Base-by-base conservation (phyloP, 2,888 invertebrate species). In the Axea sp. region DNA sequence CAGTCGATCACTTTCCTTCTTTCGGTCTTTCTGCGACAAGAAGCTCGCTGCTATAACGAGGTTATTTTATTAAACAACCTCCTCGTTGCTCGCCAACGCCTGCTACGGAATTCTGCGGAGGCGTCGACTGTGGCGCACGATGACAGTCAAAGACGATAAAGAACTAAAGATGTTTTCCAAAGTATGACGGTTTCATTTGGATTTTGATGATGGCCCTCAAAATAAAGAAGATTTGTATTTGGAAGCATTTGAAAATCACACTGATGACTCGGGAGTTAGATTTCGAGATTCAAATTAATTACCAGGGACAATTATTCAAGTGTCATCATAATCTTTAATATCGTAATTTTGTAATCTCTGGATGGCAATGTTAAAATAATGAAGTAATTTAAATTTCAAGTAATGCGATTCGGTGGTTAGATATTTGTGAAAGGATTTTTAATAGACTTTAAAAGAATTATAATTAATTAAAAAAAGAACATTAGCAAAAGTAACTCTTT, bases 51-150 rank as follows among this genome's bases (percentile, higher is more conserved):
- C 73, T 47, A 76, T 84, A 86, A 86, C 83, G 77, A 81, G 82
- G 80, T 86, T 85, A 86, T 84, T 86, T 86, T 84, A 86, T 86
- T 86, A 85, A 85, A 84, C 83, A 85, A 85, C 80, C 82, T 83
- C 82, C 79, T 76, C 76, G 73, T 71, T 64, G 75, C 76, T 72
- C 65, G 75, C 73, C 73, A 53, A 77, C 75, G 73, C 77, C 73
- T 64, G 71, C 59, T 41, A 24, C 53, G 64, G 67, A 73, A 76
- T 75, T 76, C 57, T 62, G 68, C 64, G 65, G 71, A 67, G 64
- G 74, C 64, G 71, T 67, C 67, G 67, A 35, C 64, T 64, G 59
- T 62, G 65, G 62, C 69, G 57, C 39, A 49, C 41, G 59, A 69
- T 37, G 45, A 60, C 59, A 51, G 59, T 51, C 41, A 49, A 41